Evolutionary conservation across 2,888 invertebrate genomes (phyloP).

Genomic region (Epinotia bilunana): DNA sequence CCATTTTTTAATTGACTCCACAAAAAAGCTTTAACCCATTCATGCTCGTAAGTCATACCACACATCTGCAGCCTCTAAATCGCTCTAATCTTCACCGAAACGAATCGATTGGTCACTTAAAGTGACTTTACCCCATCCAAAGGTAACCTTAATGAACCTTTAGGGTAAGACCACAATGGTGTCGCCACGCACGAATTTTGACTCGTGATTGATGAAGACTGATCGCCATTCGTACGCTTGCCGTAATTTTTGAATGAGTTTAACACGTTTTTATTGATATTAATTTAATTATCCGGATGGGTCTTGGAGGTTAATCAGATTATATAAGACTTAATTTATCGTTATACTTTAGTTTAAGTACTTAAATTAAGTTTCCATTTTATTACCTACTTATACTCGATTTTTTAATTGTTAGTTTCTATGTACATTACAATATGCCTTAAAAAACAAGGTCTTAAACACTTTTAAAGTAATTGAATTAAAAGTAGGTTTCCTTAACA

Average conservation of each 20-base stretch:
- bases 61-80: slow-evolving; percentile 32
- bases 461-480: no score
- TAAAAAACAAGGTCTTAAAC: no score
- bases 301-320: slow-evolving; percentile 32
- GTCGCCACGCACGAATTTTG: slow-evolving; percentile 51
- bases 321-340: slow-evolving; percentile 7
- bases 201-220: slow-evolving; percentile 60
- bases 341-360: not conserved
- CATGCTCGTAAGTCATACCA: not conserved
- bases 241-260: slow-evolving; percentile 32
- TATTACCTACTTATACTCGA: no score
- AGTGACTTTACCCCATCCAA: slow-evolving; percentile 43
- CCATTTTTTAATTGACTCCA: not conserved
- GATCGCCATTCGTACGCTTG: slow-evolving; percentile 47
- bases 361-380: no score
- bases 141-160: slow-evolving; percentile 55
- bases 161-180: slow-evolving; percentile 54
- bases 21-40: slow-evolving; percentile 16
- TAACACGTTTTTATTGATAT: slow-evolving; percentile 20
- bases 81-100: slow-evolving; percentile 25
- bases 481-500: no score
- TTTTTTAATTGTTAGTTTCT: no score
- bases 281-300: slow-evolving; percentile 28
- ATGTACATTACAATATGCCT: no score
- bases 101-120: slow-evolving; percentile 48